These are phyloP conservation scores for Apostichopus californicus DNA, from an alignment of 35 echinoderm and acorn worm genomes.

Conservation along the genomic window DNA sequence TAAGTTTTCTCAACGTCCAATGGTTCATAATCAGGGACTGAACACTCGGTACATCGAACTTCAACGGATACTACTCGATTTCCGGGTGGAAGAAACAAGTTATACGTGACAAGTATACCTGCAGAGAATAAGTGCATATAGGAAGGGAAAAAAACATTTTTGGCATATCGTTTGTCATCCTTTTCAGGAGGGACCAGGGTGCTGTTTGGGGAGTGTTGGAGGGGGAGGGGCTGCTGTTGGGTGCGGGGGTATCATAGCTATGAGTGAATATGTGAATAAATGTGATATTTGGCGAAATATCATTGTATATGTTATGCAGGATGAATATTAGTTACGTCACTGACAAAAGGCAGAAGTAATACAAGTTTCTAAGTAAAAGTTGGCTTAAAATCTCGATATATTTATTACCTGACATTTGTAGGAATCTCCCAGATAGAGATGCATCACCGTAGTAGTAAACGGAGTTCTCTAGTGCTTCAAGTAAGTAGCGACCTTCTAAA, in stretches of 20 bases:
- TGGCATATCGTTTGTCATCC: too few species aligned
- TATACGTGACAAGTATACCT: slow-evolving; percentile 72
- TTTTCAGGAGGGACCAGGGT: neutral
- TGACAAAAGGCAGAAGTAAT: too few species aligned
- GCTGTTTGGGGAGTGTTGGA: neutral
- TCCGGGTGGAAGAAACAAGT: slow-evolving; percentile 11
- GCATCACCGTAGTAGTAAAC: slow-evolving; percentile 44
- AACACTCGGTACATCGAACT: slow-evolving; percentile 70
- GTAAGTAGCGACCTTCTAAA: slow-evolving; percentile 61
- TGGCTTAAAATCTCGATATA: too few species aligned
- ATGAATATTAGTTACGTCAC: too few species aligned
- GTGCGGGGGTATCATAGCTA: neutral
- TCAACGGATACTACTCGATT: slow-evolving; percentile 55
- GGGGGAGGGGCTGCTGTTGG: neutral
- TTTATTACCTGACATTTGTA: slow-evolving; percentile 78
- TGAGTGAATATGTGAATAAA: neutral
- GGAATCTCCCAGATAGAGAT: slow-evolving; percentile 60
- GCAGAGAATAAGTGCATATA: neutral
- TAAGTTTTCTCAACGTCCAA: slow-evolving; percentile 57
- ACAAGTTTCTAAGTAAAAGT: too few species aligned
- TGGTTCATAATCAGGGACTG: slow-evolving; percentile 64
- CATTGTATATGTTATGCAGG: too few species aligned
- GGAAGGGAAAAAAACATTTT: neutral
- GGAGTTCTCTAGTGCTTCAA: slow-evolving; percentile 77
- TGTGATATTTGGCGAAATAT: too few species aligned